These are phyloP conservation scores for Cyclopterus lumpus DNA, from an alignment of 2,797 vertebrate species.

Conservation along the genomic window DNA sequence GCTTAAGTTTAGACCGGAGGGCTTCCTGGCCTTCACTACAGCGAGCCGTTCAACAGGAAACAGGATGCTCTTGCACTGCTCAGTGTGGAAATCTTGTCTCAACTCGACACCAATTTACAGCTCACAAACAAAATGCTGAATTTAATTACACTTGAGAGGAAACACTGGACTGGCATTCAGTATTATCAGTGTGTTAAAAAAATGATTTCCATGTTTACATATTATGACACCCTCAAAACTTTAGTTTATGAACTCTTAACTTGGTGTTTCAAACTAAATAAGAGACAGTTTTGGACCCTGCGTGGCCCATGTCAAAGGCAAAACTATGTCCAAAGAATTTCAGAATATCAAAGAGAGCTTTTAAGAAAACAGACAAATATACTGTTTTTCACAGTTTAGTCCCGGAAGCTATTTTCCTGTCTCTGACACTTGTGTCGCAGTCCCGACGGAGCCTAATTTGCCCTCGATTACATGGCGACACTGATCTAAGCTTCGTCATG, in stretches of 20 bases:
- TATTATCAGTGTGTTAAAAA: constrained; percentile 28
- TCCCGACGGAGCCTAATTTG: constrained; percentile 73
- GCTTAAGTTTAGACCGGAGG: constrained; percentile 54
- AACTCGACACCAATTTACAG: constrained; percentile 13
- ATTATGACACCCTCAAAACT: constrained; percentile 28
- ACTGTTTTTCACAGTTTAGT: constrained; percentile 64
- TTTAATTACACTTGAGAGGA: constrained; percentile 22
- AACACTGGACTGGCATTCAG: constrained; percentile 14
- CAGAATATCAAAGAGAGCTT: constrained; percentile 52
- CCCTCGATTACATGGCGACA: constrained; percentile 63
- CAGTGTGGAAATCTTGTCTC: constrained; percentile 11
- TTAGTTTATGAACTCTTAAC: constrained; percentile 40
- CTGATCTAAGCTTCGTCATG: constrained; percentile 72
- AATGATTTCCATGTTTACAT: neutral
- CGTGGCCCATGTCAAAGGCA: constrained; percentile 43
- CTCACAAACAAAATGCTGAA: constrained; percentile 31
- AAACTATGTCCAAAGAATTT: constrained; percentile 65
- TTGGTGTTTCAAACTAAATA: constrained; percentile 35
- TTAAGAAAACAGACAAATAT: constrained; percentile 44
- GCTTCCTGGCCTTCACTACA: constrained; percentile 36
- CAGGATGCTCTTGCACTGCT: constrained; percentile 7
- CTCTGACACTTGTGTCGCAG: constrained; percentile 61
- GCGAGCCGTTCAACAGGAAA: constrained; percentile 27
- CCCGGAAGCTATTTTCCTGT: constrained; percentile 62
- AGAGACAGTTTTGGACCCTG: constrained; percentile 18